phyloP scores from a whole-genome alignment of 64 coral and sea anemone species.

The Actinia tenebrosa region DNA sequence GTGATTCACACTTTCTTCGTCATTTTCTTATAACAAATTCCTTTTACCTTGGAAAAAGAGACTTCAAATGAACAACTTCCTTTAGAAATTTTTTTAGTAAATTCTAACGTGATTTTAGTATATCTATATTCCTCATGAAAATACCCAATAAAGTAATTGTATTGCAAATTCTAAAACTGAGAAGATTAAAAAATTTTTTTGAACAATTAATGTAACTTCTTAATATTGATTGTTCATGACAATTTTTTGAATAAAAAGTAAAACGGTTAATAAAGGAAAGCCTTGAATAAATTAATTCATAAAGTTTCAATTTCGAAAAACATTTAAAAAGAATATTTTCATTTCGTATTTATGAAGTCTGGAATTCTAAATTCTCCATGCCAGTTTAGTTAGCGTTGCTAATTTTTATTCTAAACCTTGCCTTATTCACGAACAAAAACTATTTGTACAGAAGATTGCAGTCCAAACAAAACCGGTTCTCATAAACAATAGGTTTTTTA shows the following conservation, averaged over 20 bases:
- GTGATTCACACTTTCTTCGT: neutral
- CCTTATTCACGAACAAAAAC: neutral
- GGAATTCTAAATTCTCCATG: neutral
- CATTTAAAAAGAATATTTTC: no score
- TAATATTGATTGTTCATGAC: no score
- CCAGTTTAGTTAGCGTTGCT: neutral
- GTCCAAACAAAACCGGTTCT: neutral
- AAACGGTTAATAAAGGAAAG: neutral
- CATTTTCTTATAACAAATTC: neutral
- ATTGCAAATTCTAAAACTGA: no score
- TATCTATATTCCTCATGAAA: no score
- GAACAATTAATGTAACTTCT: no score
- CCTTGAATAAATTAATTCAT: neutral
- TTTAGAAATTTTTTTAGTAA: no score
- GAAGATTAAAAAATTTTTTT: no score
- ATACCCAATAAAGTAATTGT: no score
- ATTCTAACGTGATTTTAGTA: no score
- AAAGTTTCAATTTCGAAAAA: neutral
- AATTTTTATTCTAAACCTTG: neutral
- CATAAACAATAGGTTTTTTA: conserved; percentile 10
- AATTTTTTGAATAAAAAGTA: neutral
- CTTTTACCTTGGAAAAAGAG: no score
- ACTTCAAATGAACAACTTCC: no score
- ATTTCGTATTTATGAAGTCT: neutral
- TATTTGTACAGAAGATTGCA: conserved; percentile 16